Conservation (phyloP, 2,113 vertebrate species). For the Cyprinodon variegatus region DNA sequence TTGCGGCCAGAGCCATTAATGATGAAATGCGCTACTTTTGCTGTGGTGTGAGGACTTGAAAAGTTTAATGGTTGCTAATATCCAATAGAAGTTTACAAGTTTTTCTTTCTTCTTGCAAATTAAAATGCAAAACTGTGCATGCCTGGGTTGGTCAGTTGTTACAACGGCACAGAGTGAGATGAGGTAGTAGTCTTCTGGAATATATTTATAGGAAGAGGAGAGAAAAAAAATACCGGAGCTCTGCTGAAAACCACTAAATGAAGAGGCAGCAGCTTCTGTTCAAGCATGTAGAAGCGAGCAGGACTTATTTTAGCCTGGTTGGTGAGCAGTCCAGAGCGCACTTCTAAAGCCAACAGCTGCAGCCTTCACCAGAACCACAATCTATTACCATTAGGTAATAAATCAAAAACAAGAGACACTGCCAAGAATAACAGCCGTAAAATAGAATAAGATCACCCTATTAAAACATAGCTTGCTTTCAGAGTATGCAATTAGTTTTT, state of each 20-base stretch:
- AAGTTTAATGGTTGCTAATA: conserved; percentile 52
- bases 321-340: conserved; percentile 61
- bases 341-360: conserved; percentile 61
- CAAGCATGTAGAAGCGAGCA: conserved; percentile 76
- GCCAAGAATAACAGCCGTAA: conserved; percentile 71
- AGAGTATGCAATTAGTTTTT: conserved; percentile 66
- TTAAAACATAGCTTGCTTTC: conserved; percentile 46
- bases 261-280: conserved; percentile 74
- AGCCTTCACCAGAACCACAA: conserved; percentile 65
- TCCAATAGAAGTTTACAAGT: conserved; percentile 28
- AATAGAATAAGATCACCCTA: conserved; percentile 47
- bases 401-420: conserved; percentile 68
- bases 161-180: conserved; percentile 56
- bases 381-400: conserved; percentile 78
- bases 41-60: conserved; percentile 40
- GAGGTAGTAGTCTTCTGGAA: conserved; percentile 69
- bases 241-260: conserved; percentile 73
- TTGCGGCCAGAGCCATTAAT: conserved; percentile 32
- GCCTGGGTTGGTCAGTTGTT: conserved; percentile 53
- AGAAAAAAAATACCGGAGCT: conserved; percentile 53
- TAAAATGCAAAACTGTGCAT: conserved; percentile 58
- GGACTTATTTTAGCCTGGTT: conserved; percentile 75
- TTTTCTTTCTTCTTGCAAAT: conserved; percentile 31
- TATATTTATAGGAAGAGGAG: conserved; percentile 67
- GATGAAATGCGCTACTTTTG: conserved; percentile 57